Evolutionary conservation across 2,797 vertebrate genomes (phyloP).

Genomic region (Eulemur mongoz): DNA sequence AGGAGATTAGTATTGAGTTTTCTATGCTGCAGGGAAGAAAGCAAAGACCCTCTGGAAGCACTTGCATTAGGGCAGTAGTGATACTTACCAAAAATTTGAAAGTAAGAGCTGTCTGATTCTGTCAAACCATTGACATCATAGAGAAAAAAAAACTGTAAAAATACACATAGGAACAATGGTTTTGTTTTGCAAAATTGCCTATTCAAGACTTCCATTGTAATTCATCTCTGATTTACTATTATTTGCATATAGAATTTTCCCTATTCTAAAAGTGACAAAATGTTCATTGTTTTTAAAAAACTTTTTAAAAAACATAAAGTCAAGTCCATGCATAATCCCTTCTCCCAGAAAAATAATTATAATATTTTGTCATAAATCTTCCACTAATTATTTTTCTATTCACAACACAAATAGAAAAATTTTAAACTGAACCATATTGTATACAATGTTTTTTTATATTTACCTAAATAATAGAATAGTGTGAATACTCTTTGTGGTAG

Average conservation of each 20-base stretch:
- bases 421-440: background rate
- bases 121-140: background rate
- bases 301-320: background rate
- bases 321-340: conserved; percentile 44
- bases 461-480: background rate
- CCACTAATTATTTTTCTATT: background rate
- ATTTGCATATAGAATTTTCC: conserved; percentile 27
- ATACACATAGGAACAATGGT: background rate
- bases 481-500: background rate
- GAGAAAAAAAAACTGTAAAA: background rate
- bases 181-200: background rate
- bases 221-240: background rate
- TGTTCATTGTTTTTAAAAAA: background rate
- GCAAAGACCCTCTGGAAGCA: background rate
- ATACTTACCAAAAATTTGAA: background rate
- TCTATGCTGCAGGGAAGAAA: background rate
- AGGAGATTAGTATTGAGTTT: conserved; percentile 40
- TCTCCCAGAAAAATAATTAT: background rate
- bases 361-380: background rate
- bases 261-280: background rate
- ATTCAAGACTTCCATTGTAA: background rate
- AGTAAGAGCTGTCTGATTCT: background rate
- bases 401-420: background rate
- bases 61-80: background rate
- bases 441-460: background rate